A percentile compares a stretch with the other conserved stretches of the same genome.
Conservation (phyloP, 2,113 vertebrate species). For the Gallinago undulata region DNA sequence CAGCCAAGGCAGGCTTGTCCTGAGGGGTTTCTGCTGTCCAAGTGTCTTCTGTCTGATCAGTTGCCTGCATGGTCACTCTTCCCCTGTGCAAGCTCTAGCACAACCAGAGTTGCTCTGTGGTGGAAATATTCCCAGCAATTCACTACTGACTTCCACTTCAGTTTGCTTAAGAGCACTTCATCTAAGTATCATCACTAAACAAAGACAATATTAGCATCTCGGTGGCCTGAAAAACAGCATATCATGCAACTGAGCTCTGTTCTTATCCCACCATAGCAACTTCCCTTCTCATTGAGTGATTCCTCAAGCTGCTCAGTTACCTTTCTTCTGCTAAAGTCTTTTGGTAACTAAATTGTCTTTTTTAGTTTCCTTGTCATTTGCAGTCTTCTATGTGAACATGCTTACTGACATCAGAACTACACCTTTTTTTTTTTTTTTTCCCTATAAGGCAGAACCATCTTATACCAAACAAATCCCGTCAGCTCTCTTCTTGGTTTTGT, state of each 20-base stretch:
- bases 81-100: neutral
- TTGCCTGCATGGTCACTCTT: neutral
- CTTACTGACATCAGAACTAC: neutral
- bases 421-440: neutral
- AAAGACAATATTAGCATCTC: neutral
- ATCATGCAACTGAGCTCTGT: neutral
- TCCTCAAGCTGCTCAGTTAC: neutral
- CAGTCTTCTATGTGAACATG: neutral
- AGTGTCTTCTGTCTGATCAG: neutral
- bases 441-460: neutral
- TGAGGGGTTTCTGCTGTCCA: neutral
- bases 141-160: rapidly evolving
- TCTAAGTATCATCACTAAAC: neutral
- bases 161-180: neutral
- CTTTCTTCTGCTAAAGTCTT: neutral
- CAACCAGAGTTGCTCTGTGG: neutral
- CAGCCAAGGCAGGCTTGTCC: neutral
- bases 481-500: neutral
- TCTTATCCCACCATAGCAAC: neutral
- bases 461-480: neutral
- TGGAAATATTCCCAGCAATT: neutral
- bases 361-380: neutral
- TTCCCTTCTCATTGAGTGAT: neutral
- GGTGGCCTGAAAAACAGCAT: neutral
- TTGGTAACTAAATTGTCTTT: neutral